Conservation (phyloP, 2,797 vertebrate genomes). For the Xyrichtys novacula region DNA sequence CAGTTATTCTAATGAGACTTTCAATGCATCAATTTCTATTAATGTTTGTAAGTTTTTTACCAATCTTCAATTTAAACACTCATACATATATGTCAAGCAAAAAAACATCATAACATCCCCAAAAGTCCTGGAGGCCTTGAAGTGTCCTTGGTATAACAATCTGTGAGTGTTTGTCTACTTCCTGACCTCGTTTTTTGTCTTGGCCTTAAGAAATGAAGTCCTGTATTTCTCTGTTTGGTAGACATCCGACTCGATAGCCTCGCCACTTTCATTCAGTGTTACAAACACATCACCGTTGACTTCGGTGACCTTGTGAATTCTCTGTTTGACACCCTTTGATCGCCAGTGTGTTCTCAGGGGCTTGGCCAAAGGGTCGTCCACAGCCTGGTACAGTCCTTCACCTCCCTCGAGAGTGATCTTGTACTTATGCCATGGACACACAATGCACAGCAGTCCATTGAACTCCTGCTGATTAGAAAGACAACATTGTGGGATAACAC, state of each 20-base stretch:
- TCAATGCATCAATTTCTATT: too few species aligned
- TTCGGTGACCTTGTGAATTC: conserved; percentile 88
- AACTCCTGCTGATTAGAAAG: conserved; percentile 85
- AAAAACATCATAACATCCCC: not conserved
- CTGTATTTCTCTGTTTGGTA: conserved; percentile 89
- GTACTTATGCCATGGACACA: conserved; percentile 97
- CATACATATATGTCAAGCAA: not conserved
- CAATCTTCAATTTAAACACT: too few species aligned
- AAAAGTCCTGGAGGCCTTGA: not conserved
- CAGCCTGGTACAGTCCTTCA: conserved; percentile 91
- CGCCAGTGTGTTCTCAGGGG: conserved; percentile 87
- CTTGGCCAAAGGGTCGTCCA: conserved; percentile 86
- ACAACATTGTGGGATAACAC: not conserved
- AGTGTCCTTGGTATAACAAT: not conserved
- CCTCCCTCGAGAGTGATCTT: conserved; percentile 94
- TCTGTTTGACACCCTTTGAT: conserved; percentile 95
- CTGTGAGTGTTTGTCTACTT: conserved; percentile 30
- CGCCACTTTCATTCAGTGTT: conserved; percentile 84
- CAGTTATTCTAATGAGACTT: too few species aligned
- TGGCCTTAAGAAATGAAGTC: conserved; percentile 30
- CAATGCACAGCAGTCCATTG: conserved; percentile 87
- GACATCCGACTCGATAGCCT: conserved; percentile 88
- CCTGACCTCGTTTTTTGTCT: conserved; percentile 27
- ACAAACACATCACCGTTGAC: conserved; percentile 87
- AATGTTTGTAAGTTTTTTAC: too few species aligned